Percentiles rank a stretch among this genome's conserved stretches.
Conservation (phyloP, 2,797 vertebrate species). For the Prunella strophiata region DNA sequence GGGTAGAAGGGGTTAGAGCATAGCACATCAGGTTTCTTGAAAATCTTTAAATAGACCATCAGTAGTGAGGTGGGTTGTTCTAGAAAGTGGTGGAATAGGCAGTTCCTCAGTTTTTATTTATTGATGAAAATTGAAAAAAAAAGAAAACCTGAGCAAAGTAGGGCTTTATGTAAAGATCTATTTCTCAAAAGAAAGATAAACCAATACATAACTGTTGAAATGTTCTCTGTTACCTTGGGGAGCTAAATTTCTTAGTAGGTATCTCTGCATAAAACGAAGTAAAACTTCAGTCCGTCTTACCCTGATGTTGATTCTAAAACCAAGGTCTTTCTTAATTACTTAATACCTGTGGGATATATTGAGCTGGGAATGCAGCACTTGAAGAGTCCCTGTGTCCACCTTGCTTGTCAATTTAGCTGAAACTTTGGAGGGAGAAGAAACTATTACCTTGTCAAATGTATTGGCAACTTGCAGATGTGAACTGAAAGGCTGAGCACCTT, state of each 20-base stretch:
- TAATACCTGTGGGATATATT: neutral
- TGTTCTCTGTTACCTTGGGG: neutral
- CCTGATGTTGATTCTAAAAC: neutral
- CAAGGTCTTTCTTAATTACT: neutral
- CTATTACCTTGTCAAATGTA: neutral
- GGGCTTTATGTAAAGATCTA: neutral
- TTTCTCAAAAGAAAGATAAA: neutral
- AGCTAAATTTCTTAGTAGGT: neutral
- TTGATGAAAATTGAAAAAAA: neutral
- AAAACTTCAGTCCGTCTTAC: neutral
- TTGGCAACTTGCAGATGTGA: conserved; percentile 16
- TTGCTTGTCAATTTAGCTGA: neutral
- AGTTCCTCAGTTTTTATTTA: neutral
- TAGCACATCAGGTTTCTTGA: neutral
- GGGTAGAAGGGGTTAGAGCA: neutral
- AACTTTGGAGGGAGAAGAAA: neutral
- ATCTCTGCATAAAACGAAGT: neutral
- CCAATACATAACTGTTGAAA: neutral
- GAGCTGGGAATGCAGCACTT: neutral
- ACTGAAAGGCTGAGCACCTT: neutral
- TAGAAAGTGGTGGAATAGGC: neutral
- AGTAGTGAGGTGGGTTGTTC: neutral
- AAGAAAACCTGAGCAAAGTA: neutral
- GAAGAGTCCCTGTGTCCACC: neutral
- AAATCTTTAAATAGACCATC: conserved; percentile 18